Conservation (phyloP, 2,888 invertebrate genomes). For the Tetranychus piercei region DNA sequence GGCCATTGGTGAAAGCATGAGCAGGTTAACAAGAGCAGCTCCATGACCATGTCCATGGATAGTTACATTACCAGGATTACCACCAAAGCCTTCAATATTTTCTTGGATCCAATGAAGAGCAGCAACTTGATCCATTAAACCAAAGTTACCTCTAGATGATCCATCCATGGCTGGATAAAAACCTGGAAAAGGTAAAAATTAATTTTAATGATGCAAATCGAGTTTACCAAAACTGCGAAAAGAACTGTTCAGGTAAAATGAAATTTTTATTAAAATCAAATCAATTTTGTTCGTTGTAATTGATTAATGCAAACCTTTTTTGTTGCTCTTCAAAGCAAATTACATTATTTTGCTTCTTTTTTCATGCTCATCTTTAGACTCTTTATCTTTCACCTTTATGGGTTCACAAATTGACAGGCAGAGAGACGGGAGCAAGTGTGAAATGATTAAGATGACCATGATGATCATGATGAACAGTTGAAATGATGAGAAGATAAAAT, state of each 20-base stretch:
- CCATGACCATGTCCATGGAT: conserved; percentile 41
- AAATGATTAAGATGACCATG: background rate
- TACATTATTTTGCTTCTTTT: too few relatives aligned
- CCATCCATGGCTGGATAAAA: conserved; percentile 27
- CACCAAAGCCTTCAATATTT: conserved; percentile 82
- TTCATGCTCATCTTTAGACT: too few relatives aligned
- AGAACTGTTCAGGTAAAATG: too few relatives aligned
- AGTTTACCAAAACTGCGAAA: too few relatives aligned
- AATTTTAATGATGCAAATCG: background rate
- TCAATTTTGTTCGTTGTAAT: too few relatives aligned
- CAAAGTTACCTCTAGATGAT: conserved; percentile 50
- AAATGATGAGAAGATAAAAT: too few relatives aligned
- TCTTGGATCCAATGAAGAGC: conserved; percentile 93
- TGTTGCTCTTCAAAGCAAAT: too few relatives aligned
- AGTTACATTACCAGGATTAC: conserved; percentile 40
- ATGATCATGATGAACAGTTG: background rate
- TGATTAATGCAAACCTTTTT: too few relatives aligned
- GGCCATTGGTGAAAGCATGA: conserved; percentile 87
- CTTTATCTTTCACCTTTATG: too few relatives aligned
- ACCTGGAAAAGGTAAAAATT: conserved; percentile 20
- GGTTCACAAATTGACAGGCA: too few relatives aligned
- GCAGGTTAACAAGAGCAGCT: conserved; percentile 86
- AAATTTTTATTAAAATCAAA: too few relatives aligned
- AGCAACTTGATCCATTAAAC: conserved; percentile 90
- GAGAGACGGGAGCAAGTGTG: too few relatives aligned